A percentile compares a stretch with the other conserved stretches of the same genome.
phyloP scores from a whole-genome alignment of 2,888 invertebrate species.

The Euphydryas editha region DNA sequence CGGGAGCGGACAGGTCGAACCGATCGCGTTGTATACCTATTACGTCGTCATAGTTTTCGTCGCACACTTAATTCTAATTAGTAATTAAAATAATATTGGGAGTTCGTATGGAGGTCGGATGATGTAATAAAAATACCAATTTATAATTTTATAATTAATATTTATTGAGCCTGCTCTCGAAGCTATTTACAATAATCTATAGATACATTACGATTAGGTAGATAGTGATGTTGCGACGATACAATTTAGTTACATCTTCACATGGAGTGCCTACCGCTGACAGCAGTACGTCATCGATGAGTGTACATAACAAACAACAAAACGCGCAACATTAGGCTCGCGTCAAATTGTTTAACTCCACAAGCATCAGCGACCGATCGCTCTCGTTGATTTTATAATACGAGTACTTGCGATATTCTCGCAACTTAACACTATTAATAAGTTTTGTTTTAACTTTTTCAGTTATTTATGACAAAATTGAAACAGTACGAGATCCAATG shows the following conservation, averaged over 20 bases:
- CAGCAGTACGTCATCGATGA: background rate
- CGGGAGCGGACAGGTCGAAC: background rate
- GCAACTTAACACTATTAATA: background rate
- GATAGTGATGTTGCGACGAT: background rate
- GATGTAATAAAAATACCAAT: slow-evolving; percentile 30
- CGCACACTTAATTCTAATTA: background rate
- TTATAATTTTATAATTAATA: slow-evolving; percentile 42
- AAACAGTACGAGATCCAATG: background rate
- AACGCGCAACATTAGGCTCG: background rate
- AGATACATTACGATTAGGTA: slow-evolving; percentile 25
- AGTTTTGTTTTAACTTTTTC: no score
- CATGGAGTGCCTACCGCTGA: no score
- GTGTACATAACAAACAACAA: background rate
- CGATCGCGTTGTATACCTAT: background rate
- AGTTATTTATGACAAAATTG: background rate
- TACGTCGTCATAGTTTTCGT: background rate
- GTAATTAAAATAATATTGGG: background rate
- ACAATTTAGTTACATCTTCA: background rate
- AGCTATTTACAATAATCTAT: slow-evolving; percentile 42
- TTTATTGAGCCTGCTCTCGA: slow-evolving; percentile 49
- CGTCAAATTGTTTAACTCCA: background rate
- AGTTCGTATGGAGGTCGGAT: background rate
- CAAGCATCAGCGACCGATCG: slow-evolving; percentile 6
- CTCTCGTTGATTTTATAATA: background rate
- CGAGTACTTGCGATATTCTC: background rate